These are phyloP conservation scores for Porites rus DNA, from an alignment of 92 coral and sea anemone species.

Conservation along the genomic window DNA sequence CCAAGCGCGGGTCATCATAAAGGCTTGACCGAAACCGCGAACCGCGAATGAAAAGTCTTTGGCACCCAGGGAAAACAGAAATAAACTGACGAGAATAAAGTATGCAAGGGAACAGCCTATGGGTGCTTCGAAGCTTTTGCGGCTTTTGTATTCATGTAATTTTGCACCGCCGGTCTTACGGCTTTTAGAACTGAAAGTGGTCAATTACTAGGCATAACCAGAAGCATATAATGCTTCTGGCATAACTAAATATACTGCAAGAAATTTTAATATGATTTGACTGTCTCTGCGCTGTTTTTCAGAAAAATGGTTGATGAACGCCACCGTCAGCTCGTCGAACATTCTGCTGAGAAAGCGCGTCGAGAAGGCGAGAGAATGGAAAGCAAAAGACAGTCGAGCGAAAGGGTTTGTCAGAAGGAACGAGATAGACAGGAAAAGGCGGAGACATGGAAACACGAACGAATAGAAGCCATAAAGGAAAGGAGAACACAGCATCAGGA, in stretches of 20 bases:
- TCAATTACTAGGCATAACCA: not conserved
- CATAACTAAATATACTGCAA: too few relatives aligned
- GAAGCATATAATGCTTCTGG: not conserved
- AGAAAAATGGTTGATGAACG: slow-evolving; percentile 81
- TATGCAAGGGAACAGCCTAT: too few relatives aligned
- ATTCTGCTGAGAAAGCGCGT: slow-evolving; percentile 59
- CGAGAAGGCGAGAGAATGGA: slow-evolving; percentile 70
- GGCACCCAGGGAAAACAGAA: too few relatives aligned
- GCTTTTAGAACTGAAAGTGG: not conserved
- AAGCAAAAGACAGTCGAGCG: slow-evolving; percentile 63
- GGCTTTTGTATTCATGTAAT: too few relatives aligned
- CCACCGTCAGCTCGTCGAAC: slow-evolving; percentile 68
- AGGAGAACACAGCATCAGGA: slow-evolving; percentile 78
- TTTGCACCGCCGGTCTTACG: too few relatives aligned
- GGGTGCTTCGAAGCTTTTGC: too few relatives aligned
- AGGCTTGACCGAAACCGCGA: too few relatives aligned
- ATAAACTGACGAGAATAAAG: too few relatives aligned
- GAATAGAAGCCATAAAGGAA: slow-evolving; percentile 84
- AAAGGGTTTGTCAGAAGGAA: slow-evolving; percentile 69
- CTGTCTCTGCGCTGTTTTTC: not conserved
- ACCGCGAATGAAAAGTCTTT: too few relatives aligned
- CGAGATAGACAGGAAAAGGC: slow-evolving; percentile 81
- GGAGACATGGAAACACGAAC: slow-evolving; percentile 83
- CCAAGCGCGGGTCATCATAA: too few relatives aligned
- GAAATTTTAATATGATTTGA: not conserved